A percentile compares a stretch with the other conserved stretches of the same genome.
Conservation (phyloP, 2,113 vertebrate genomes). For the Pygoscelis adeliae region DNA sequence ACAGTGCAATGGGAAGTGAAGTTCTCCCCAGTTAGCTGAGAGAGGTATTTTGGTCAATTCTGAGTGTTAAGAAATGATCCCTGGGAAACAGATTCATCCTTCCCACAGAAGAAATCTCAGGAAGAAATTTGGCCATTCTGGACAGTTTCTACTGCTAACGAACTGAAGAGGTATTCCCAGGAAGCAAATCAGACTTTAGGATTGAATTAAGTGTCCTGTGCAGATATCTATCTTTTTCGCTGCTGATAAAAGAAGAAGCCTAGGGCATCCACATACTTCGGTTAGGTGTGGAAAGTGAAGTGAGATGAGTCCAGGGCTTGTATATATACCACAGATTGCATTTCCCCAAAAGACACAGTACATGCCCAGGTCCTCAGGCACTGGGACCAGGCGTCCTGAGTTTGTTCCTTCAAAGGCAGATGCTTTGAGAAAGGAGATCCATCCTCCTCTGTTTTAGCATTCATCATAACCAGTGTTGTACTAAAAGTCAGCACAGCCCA, state of each 20-base stretch:
- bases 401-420: background rate
- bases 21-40: accelerated
- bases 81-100: background rate
- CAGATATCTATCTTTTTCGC: background rate
- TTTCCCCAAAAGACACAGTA: background rate
- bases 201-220: background rate
- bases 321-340: background rate
- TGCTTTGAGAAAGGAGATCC: background rate
- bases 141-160: background rate
- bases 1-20: background rate
- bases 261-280: background rate
- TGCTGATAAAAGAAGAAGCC: background rate
- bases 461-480: background rate
- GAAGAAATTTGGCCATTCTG: background rate
- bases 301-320: accelerated
- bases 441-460: background rate
- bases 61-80: background rate
- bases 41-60: background rate
- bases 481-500: background rate
- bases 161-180: background rate
- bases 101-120: background rate
- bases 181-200: background rate
- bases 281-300: background rate
- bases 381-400: background rate
- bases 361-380: background rate